Percentiles rank a stretch among this genome's conserved stretches.
Evolutionary conservation across 2,888 invertebrate species (phyloP).

Genomic region (Platycheirus albimanus): DNA sequence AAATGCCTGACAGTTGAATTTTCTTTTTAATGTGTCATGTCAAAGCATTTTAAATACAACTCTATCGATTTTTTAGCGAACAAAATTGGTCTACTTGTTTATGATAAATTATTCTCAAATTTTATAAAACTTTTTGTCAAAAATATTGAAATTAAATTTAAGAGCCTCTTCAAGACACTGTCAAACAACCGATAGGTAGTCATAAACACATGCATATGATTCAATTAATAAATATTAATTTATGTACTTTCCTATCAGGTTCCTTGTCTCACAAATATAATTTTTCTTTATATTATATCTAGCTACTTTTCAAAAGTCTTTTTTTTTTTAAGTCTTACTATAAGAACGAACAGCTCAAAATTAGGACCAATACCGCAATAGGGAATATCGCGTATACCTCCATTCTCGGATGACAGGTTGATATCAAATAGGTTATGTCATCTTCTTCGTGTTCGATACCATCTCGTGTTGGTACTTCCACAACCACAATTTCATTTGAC

Average conservation of each 20-base stretch:
- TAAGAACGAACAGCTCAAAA: slow-evolving; percentile 92
- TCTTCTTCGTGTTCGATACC: slow-evolving; percentile 90
- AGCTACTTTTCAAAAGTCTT: neutral
- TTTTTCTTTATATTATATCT: neutral
- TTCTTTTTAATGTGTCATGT: no score
- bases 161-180: no score
- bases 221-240: no score
- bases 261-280: slow-evolving; percentile 14
- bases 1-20: no score
- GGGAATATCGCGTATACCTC: slow-evolving; percentile 92
- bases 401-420: slow-evolving; percentile 91
- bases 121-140: no score
- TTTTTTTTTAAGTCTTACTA: slow-evolving; percentile 80
- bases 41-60: no score
- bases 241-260: slow-evolving; percentile 49
- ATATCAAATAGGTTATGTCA: slow-evolving; percentile 88
- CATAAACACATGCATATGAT: no score
- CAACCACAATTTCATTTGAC: slow-evolving; percentile 91
- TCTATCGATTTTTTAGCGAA: no score
- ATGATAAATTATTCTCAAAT: no score
- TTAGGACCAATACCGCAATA: slow-evolving; percentile 88
- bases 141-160: no score
- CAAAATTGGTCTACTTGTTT: no score
- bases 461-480: slow-evolving; percentile 92
- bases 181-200: no score